Conservation (phyloP, 2,797 vertebrate species). For the Danionella dracula region DNA sequence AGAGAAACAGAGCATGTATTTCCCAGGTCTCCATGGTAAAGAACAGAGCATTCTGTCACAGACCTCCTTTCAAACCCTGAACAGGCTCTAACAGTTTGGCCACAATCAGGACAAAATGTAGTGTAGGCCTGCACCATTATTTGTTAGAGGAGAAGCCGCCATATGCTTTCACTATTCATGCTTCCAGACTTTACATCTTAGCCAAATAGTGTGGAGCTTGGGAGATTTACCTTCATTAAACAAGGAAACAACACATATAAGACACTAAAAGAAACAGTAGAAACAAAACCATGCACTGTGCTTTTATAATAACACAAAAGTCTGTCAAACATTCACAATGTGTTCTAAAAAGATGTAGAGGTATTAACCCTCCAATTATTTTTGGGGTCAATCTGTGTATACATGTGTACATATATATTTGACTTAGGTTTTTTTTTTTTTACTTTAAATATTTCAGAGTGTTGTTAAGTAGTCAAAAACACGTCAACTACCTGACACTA, state of each 20-base stretch:
- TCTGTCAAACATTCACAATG: no score
- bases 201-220: neutral
- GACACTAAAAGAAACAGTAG: neutral
- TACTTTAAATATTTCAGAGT: no score
- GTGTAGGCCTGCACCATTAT: conserved; percentile 56
- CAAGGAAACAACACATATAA: neutral
- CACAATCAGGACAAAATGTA: conserved; percentile 77
- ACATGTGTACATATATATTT: no score
- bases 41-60: conserved; percentile 86
- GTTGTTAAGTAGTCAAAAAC: no score
- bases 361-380: no score
- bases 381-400: no score
- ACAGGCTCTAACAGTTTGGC: conserved; percentile 82
- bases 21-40: conserved; percentile 88
- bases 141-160: conserved; percentile 57
- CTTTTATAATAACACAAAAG: neutral
- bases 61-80: conserved; percentile 80
- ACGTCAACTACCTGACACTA: no score
- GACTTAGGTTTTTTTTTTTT: no score
- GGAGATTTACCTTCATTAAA: neutral
- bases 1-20: conserved; percentile 85
- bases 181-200: neutral
- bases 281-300: neutral
- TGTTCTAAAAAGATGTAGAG: no score
- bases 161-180: conserved; percentile 25